Base-by-base conservation (phyloP, 2,888 invertebrate species). In the Trissolcus japonicus region DNA sequence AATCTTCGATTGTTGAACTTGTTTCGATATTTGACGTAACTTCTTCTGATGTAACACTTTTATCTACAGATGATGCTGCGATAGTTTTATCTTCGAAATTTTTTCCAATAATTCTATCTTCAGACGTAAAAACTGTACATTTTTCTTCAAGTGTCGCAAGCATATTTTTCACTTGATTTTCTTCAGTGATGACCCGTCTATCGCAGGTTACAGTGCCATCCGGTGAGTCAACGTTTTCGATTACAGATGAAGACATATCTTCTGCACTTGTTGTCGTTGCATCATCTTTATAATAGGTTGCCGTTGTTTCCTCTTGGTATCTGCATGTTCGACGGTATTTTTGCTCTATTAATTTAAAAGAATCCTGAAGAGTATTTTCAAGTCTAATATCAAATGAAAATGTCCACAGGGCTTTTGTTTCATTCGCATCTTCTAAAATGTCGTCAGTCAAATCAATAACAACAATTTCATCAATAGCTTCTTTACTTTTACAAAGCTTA, bases 371-470 rank as follows among this genome's bases (percentile, higher is more conserved):
- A 13, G 16, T 41, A 48, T 48, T 35, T 55, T 60, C 25, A 4
- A 73, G 29, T 2, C 43, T 51, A 4, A 59, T 19, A 51, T 51
- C 21, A 9, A 17, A 17, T 6, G 51, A 51, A 21, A 51, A 51
- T 9, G 19, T 51, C 51, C 51, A 51, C 0, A 51, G 2, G 6
- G 16, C 2, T 3, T 46, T 14, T 14, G n/a, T 14, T 16, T 16
- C 46, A 6, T 6, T 4, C 6, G 7, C 7, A 9, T 19, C 11
- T 51, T 51, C 11, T 6, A 19, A n/a, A 41, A 4, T 50, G 14
- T 65, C 67, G 13, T 56, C 35, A 0, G 76, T 76, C 57, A 76
- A 76, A 71, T 76, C 76, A 61, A 76, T 71, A 1, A 66, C 56
- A 17, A 76, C 46, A 67, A 71, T 71, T 9, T 71, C 71, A 53